Evolutionary conservation across 2,113 vertebrate genomes (phyloP), one percentile per base, ranked within the genome.

Genomic region (Oxyruncus cristatus): DNA sequence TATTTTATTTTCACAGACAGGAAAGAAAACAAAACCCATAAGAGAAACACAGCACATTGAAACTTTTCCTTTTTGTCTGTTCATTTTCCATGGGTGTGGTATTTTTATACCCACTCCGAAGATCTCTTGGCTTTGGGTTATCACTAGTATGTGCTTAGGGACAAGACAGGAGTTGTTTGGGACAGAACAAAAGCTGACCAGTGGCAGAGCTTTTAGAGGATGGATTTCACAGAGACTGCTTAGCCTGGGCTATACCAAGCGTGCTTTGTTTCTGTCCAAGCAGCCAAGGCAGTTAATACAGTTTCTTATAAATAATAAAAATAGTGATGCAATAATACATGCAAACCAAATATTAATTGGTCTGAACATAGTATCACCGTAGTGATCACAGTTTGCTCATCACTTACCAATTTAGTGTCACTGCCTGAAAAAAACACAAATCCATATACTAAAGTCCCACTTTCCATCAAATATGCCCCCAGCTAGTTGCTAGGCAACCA

Each of bases 401-500:
- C 11, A 20, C 5, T 41, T 41, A 20, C 9, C 18, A 41, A 28
- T 16, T 30, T 21, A 42, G 61, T 42, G 30, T 30, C 11, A 11
- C 33, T 72, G n/a, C 26, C 52, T 66, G 56, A 37, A 75, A 55
- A 46, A 58, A 47, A n/a, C 2, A 6, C 44, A 89, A 65, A 80
- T 74, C 41, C 14, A 16, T 5, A 8, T 1, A 11, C 17, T 47
- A 9, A 28, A 55, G 12, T 44, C n/a, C n/a, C n/a, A 56, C 28
- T 71, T 93, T 58, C 61, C 39, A 75, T 58, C 41, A 28, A 27
- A 26, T 28, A n/a, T 44, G n/a, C 16, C 37, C 27, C 30, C 26
- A 46, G 61, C 37, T 76, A 17, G 94, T 96, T 95, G 87, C 93
- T 82, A 86, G 56, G 95, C 87, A 95, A 96, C 81, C 8, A 91